Percentiles rank a stretch among this genome's conserved stretches.
These are phyloP conservation scores for Paelopatides confundens DNA, from an alignment of 53 echinoderm and acorn worm species.

Conservation along the genomic window DNA sequence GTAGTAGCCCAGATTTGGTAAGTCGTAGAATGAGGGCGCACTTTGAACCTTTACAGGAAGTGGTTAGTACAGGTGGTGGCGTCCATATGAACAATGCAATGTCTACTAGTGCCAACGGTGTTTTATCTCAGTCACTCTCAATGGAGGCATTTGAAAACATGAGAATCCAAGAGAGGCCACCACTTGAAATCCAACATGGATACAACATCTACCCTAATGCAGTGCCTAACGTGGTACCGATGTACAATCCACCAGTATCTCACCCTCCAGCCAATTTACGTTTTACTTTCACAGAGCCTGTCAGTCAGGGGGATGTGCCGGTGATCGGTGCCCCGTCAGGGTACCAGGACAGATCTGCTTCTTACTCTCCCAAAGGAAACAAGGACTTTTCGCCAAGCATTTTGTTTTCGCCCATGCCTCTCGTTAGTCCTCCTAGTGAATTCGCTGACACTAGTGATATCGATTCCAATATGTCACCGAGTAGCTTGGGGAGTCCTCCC, in stretches of 20 bases:
- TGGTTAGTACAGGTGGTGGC: slow-evolving; percentile 46
- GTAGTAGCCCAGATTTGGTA: slow-evolving; percentile 96
- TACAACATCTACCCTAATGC: slow-evolving; percentile 33
- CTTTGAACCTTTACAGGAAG: slow-evolving; percentile 78
- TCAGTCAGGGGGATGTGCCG: slow-evolving; percentile 55
- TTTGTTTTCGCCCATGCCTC: slow-evolving; percentile 62
- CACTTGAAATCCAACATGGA: background rate
- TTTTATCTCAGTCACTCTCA: slow-evolving; percentile 87
- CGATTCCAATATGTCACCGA: slow-evolving; percentile 90
- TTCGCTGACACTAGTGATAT: slow-evolving; percentile 97
- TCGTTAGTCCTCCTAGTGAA: slow-evolving; percentile 92
- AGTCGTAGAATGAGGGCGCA: slow-evolving; percentile 75
- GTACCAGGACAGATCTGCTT: slow-evolving; percentile 49
- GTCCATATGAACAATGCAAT: slow-evolving; percentile 49
- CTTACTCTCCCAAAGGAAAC: slow-evolving; percentile 22
- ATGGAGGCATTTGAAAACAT: slow-evolving; percentile 88
- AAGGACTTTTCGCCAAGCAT: slow-evolving; percentile 10
- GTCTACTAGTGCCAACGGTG: slow-evolving; percentile 73
- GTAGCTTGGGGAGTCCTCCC: slow-evolving; percentile 88
- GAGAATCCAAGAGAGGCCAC: slow-evolving; percentile 54
- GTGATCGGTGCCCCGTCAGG: slow-evolving; percentile 68
- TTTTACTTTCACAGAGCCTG: slow-evolving; percentile 35
- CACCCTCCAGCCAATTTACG: slow-evolving; percentile 2
- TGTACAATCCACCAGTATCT: slow-evolving; percentile 36
- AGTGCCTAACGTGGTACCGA: slow-evolving; percentile 6